Evolutionary conservation across 2,888 invertebrate genomes (phyloP).

Genomic region (Scaptomyza flava): DNA sequence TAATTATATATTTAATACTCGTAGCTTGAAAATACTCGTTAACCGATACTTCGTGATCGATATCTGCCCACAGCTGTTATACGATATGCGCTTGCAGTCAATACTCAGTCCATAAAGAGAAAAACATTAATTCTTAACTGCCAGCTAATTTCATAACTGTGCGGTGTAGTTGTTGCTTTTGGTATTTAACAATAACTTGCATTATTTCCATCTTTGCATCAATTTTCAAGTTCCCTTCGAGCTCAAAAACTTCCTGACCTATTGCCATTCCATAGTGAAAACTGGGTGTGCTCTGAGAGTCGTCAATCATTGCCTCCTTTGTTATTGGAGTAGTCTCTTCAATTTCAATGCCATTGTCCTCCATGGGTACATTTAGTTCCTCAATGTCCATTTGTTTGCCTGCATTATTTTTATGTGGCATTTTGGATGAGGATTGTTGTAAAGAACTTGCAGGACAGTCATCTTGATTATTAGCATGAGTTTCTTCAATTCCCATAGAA

Average conservation of each 20-base stretch:
- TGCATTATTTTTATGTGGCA: neutral
- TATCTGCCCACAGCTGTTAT: neutral
- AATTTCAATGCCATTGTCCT: constrained; percentile 41
- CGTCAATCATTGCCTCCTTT: constrained; percentile 30
- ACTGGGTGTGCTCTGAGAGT: constrained; percentile 32
- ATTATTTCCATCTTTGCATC: constrained; percentile 59
- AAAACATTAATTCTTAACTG: constrained; percentile 19
- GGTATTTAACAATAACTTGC: constrained; percentile 54
- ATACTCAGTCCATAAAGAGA: neutral
- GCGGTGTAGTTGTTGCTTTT: constrained; percentile 47
- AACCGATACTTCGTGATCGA: neutral
- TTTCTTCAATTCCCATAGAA: constrained; percentile 15
- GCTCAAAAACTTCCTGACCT: constrained; percentile 55
- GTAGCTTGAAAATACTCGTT: too few species aligned
- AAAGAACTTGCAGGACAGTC: neutral
- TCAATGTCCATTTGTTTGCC: constrained; percentile 33
- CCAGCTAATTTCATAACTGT: constrained; percentile 36
- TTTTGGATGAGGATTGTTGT: neutral
- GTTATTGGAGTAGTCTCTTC: constrained; percentile 41
- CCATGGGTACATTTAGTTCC: constrained; percentile 48
- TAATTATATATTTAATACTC: too few species aligned
- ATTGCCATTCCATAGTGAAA: constrained; percentile 54
- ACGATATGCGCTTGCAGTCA: neutral
- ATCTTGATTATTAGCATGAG: constrained; percentile 1
- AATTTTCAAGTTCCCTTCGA: constrained; percentile 44